Evolutionary conservation across 2,888 invertebrate genomes (phyloP).

Genomic region (Nemotelus pantherinus): DNA sequence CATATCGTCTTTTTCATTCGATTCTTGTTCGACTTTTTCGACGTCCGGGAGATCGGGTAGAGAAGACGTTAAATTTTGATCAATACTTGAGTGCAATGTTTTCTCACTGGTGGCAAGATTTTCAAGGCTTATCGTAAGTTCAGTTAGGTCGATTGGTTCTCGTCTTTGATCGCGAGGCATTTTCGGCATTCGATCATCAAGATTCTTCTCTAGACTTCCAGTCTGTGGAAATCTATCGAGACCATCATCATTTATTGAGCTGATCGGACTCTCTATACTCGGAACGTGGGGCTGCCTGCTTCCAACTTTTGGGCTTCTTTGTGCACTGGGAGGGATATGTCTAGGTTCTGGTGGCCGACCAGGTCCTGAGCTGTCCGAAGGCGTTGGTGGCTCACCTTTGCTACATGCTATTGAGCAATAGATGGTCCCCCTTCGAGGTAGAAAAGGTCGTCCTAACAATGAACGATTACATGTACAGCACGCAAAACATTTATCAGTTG

Average conservation of each 20-base stretch:
- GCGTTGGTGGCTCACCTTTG: conserved; percentile 89
- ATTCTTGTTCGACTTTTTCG: conserved; percentile 41
- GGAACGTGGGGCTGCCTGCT: conserved; percentile 63
- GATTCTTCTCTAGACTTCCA: conserved; percentile 58
- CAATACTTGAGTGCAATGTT: conserved; percentile 69
- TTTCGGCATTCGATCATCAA: conserved; percentile 53
- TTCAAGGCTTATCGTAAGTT: conserved; percentile 68
- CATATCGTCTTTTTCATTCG: neutral
- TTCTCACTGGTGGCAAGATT: conserved; percentile 58
- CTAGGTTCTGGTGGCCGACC: conserved; percentile 68
- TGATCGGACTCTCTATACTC: conserved; percentile 60
- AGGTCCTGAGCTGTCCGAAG: conserved; percentile 83
- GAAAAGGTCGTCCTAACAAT: conserved; percentile 86
- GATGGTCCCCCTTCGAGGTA: conserved; percentile 91
- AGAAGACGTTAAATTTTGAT: conserved; percentile 38
- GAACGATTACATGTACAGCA: conserved; percentile 86
- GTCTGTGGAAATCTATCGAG: conserved; percentile 61
- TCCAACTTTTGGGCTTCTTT: conserved; percentile 69
- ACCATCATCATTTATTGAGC: conserved; percentile 62
- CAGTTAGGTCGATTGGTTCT: conserved; percentile 72
- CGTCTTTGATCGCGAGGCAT: conserved; percentile 68
- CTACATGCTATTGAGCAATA: conserved; percentile 96
- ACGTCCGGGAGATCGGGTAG: conserved; percentile 12
- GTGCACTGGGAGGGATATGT: conserved; percentile 56
- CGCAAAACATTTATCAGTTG: conserved; percentile 92